Percentiles rank a stretch among this genome's conserved stretches.
phyloP scores from a whole-genome alignment of 2,797 vertebrate species.

The Poeciliopsis paucimaculata region DNA sequence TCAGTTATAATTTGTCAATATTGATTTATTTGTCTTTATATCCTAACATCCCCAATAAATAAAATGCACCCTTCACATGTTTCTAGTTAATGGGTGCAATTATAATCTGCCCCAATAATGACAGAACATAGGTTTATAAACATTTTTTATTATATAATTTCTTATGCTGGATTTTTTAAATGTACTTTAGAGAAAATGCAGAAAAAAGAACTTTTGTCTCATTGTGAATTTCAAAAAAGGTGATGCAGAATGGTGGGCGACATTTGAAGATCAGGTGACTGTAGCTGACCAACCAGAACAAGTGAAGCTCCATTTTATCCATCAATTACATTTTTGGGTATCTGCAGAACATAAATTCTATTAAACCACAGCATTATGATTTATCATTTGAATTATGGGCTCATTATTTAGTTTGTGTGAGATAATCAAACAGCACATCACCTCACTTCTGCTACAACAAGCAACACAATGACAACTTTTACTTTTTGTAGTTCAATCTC shows the following conservation, averaged over 20 bases:
- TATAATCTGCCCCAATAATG: not conserved
- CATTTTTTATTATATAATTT: not conserved
- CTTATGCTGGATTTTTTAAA: not conserved
- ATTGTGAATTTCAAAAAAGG: not conserved
- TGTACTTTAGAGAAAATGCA: not conserved
- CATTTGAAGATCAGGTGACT: not conserved
- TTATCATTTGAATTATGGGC: not conserved
- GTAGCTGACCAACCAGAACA: not conserved
- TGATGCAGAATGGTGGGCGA: not conserved
- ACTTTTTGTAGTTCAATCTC: constrained; percentile 1
- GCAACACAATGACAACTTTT: not conserved
- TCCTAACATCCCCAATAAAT: not conserved
- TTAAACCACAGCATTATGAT: not conserved
- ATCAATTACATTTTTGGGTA: not conserved
- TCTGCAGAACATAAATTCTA: not conserved
- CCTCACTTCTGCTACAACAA: not conserved
- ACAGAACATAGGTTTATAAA: not conserved
- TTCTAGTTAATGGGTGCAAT: not conserved
- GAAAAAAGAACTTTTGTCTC: not conserved
- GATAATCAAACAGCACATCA: not conserved
- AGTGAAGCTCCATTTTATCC: not conserved
- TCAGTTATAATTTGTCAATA: not conserved
- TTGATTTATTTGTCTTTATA: not conserved
- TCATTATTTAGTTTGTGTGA: not conserved
- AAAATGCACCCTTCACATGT: not conserved